These are phyloP conservation scores for Aurelia sp. DNA, from an alignment of 30 jellyfish, hydroid and myxozoan species.

Conservation along the genomic window DNA sequence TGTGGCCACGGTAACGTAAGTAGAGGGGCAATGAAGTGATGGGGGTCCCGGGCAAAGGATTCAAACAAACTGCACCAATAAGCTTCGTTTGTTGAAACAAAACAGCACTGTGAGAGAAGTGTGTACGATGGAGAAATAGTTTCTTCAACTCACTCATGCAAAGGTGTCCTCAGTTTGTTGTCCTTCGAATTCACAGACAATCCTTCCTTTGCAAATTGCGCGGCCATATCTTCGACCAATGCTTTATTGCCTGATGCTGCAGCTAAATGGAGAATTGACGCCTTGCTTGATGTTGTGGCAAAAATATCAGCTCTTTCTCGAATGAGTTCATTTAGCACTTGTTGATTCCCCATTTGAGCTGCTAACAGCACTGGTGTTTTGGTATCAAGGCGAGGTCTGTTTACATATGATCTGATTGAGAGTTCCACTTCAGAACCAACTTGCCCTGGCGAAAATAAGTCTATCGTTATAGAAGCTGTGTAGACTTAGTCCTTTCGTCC, in stretches of 20 bases:
- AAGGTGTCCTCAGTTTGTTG: slow-evolving; percentile 31
- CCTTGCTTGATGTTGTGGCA: not conserved
- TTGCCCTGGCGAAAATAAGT: not conserved
- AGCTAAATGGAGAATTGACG: slow-evolving; percentile 24
- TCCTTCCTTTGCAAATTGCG: not conserved
- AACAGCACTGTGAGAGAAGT: too few species aligned
- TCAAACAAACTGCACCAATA: too few species aligned
- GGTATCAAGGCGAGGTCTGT: slow-evolving; percentile 35
- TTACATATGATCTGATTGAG: not conserved
- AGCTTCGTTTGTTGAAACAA: too few species aligned
- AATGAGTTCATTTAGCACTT: slow-evolving; percentile 8
- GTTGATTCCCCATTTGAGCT: slow-evolving; percentile 39
- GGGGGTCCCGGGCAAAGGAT: too few species aligned
- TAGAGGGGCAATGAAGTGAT: too few species aligned
- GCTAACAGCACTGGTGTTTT: slow-evolving; percentile 35
- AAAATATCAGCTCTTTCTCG: slow-evolving; percentile 32
- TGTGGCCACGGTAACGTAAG: too few species aligned
- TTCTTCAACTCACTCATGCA: slow-evolving; percentile 31
- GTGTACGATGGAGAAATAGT: not conserved
- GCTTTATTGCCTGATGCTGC: slow-evolving; percentile 28
- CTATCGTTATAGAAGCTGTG: too few species aligned
- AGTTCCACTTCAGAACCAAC: not conserved
- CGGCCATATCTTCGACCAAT: slow-evolving; percentile 8
- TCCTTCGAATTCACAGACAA: not conserved
- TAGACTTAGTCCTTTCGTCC: too few species aligned